Evolutionary conservation across 1,140 invertebrate genomes (phyloP), one percentile per base, ranked within the genome.

Genomic region (Panonychus citri): DNA sequence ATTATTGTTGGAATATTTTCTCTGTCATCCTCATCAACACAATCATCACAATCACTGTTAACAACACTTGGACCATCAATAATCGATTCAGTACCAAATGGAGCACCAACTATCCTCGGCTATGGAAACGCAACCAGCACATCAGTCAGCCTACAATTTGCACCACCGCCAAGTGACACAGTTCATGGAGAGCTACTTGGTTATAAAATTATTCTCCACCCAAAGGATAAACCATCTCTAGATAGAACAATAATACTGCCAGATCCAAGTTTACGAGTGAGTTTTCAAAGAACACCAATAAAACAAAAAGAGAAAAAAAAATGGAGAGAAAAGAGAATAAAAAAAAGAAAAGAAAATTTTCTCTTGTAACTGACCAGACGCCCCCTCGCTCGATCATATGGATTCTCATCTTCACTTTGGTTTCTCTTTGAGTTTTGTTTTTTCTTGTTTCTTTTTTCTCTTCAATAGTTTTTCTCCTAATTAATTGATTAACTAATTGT

Each of bases 181-280:
- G 78, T 83, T 64, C 75, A 82, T 63, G 81, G 81, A n/a, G 81
- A 83, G 68, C 83, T 83, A 67, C 70, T 82, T 12, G 81, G 81
- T 56, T 83, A 83, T 68, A 72, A 28, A 12, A 51, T 51, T n/a
- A 51, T 21, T 21, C 24, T 21, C 46, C 26, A 26, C 56, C 78
- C 76, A 53, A 71, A 77, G 57, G 77, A 78, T 64, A 55, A 54
- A 40, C 55, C 59, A 17, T 55, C 58, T 34, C 57, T 56, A 37
- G 62, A 64, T 40, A 39, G 59, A 37, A 59, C 59, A 53, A 62
- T 63, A 2, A 59, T 55, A n/a, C 17, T 64, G 15, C 30, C 59
- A 8, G 57, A 60, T 56, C 62, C 62, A 34, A 54, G 55, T 13
- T 49, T 59, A 40, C 57, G 54, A 53, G 63, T 64, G 43, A 59